Conservation (phyloP, 2,888 invertebrate genomes). For the Eupsilia transversa region DNA sequence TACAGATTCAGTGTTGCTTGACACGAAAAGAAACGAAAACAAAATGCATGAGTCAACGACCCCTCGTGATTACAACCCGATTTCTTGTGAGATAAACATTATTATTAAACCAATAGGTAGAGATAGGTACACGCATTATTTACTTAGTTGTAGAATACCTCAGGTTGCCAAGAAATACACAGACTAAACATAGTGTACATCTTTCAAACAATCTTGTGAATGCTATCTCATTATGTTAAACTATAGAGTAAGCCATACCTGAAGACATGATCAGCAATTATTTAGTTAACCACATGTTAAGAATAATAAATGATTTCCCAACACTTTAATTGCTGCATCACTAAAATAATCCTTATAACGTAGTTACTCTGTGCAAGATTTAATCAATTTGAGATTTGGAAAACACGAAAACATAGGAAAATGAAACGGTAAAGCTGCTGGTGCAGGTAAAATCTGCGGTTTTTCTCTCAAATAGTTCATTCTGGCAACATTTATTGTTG, state of each 20-base stretch:
- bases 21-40: neutral
- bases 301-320: neutral
- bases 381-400: conserved; percentile 1
- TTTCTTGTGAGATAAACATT: conserved; percentile 20
- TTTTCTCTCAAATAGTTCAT: conserved; percentile 41
- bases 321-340: neutral
- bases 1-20: neutral
- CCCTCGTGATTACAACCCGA: neutral
- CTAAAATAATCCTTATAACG: neutral
- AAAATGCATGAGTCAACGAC: conserved; percentile 10
- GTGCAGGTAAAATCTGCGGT: conserved; percentile 20
- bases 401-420: conserved; percentile 19
- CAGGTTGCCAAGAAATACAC: conserved; percentile 30
- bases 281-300: conserved; percentile 14
- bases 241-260: conserved; percentile 27
- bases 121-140: neutral
- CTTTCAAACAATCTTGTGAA: conserved; percentile 41
- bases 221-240: conserved; percentile 37
- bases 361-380: neutral
- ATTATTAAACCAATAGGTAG: conserved; percentile 17
- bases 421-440: conserved; percentile 20
- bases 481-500: conserved; percentile 33
- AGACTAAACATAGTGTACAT: conserved; percentile 36
- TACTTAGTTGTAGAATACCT: conserved; percentile 12
- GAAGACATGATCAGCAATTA: neutral